Evolutionary conservation across 2,888 invertebrate genomes (phyloP).

Genomic region (Lasioglossum marginatum): DNA sequence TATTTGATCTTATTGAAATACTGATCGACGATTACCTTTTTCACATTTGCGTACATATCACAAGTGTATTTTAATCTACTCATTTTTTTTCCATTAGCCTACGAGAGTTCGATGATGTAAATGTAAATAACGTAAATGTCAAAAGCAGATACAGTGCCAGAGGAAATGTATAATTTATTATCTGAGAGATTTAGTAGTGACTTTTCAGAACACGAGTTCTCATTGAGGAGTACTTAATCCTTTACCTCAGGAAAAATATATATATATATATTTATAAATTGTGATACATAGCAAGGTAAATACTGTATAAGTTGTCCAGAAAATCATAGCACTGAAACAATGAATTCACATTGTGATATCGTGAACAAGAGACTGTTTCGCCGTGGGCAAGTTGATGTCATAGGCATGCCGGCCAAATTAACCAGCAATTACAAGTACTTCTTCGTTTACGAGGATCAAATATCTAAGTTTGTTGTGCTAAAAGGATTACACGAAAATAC

Average conservation of each 20-base stretch:
- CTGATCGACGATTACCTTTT: not conserved
- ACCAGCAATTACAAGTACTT: conserved; percentile 66
- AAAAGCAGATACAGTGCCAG: not conserved
- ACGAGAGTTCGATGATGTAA: not conserved
- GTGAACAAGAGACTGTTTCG: conserved; percentile 34
- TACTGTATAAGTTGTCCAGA: not conserved
- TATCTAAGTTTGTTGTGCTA: conserved; percentile 74
- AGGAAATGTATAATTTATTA: not conserved
- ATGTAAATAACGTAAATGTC: conserved; percentile 19
- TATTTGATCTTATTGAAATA: conserved; percentile 20
- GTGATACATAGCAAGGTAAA: not conserved
- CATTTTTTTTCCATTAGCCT: not conserved
- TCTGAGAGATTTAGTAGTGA: conserved; percentile 1
- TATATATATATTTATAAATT: conserved; percentile 1
- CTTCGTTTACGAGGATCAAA: conserved; percentile 76
- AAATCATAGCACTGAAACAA: conserved; percentile 8
- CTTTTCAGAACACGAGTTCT: not conserved
- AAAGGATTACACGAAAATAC: conserved; percentile 68
- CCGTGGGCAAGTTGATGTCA: conserved; percentile 75
- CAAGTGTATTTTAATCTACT: not conserved
- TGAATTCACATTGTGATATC: conserved; percentile 28
- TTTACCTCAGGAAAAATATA: not conserved
- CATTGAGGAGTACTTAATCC: conserved; percentile 2
- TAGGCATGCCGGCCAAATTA: conserved; percentile 71
- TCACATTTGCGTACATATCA: not conserved